phyloP scores from a whole-genome alignment of 92 coral and sea anemone species.

The Bergia sp. region DNA sequence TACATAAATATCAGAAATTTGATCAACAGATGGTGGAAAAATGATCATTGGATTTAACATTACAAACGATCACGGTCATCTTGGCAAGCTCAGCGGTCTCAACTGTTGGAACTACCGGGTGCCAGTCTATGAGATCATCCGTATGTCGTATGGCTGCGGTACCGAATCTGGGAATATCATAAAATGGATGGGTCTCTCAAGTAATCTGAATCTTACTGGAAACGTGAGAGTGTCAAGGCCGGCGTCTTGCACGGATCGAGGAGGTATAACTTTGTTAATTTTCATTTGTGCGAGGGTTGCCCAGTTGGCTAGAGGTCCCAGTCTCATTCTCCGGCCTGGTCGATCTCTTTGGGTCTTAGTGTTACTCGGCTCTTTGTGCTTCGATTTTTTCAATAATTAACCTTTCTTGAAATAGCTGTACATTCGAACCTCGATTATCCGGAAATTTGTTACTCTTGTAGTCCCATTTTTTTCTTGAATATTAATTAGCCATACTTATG shows the following conservation, averaged over 20 bases:
- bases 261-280: not conserved
- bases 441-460: too few relatives aligned
- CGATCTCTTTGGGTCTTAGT: too few relatives aligned
- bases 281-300: too few relatives aligned
- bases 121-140: not conserved
- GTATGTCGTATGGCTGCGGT: conserved; percentile 12
- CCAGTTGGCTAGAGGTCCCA: too few relatives aligned
- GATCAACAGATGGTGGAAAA: not conserved
- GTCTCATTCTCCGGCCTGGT: too few relatives aligned
- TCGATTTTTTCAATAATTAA: too few relatives aligned
- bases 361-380: too few relatives aligned
- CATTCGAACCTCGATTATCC: too few relatives aligned
- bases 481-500: too few relatives aligned
- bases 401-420: not conserved
- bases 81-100: conserved; percentile 6
- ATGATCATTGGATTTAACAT: not conserved
- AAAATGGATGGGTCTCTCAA: not conserved
- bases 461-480: too few relatives aligned
- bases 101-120: not conserved
- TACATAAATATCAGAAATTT: not conserved
- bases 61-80: not conserved
- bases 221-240: not conserved
- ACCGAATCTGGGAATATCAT: not conserved
- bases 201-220: not conserved
- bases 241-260: conserved; percentile 12